These are phyloP conservation scores for Pyrochroa serraticornis DNA, from an alignment of 2,888 invertebrate genomes.

Conservation along the genomic window DNA sequence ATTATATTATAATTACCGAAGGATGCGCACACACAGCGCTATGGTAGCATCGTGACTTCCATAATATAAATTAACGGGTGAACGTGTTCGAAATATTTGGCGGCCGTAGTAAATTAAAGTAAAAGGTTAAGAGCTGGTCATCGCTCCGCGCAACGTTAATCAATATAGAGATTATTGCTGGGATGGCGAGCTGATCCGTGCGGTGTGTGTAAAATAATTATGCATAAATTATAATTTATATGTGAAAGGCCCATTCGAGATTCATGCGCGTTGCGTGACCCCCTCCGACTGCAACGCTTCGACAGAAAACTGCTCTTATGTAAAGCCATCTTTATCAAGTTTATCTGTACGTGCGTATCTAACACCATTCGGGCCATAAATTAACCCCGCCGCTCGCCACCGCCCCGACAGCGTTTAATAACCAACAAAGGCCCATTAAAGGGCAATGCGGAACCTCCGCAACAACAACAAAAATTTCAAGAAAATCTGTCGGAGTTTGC, in stretches of 20 bases:
- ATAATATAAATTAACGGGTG: slow-evolving; percentile 25
- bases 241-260: slow-evolving; percentile 49
- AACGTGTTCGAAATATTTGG: slow-evolving; percentile 37
- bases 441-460: too few species aligned
- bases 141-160: slow-evolving; percentile 24
- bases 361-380: slow-evolving; percentile 49
- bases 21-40: slow-evolving; percentile 15
- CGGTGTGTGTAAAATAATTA: slow-evolving; percentile 39
- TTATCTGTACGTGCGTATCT: slow-evolving; percentile 51
- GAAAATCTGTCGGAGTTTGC: too few species aligned
- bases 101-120: slow-evolving; percentile 38
- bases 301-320: slow-evolving; percentile 46
- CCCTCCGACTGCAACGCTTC: slow-evolving; percentile 27
- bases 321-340: slow-evolving; percentile 47
- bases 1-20: slow-evolving; percentile 24
- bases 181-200: slow-evolving; percentile 14
- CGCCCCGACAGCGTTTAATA: slow-evolving; percentile 1
- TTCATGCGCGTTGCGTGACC: slow-evolving; percentile 50
- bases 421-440: slow-evolving; percentile 21
- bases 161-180: slow-evolving; percentile 25
- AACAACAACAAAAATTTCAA: too few species aligned
- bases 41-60: slow-evolving; percentile 29
- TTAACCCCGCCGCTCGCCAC: slow-evolving; percentile 24
- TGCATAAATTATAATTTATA: slow-evolving; percentile 47
- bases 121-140: slow-evolving; percentile 32